Evolutionary conservation across 2,797 vertebrate species (phyloP).

Genomic region (Craterocephalus amniculus): DNA sequence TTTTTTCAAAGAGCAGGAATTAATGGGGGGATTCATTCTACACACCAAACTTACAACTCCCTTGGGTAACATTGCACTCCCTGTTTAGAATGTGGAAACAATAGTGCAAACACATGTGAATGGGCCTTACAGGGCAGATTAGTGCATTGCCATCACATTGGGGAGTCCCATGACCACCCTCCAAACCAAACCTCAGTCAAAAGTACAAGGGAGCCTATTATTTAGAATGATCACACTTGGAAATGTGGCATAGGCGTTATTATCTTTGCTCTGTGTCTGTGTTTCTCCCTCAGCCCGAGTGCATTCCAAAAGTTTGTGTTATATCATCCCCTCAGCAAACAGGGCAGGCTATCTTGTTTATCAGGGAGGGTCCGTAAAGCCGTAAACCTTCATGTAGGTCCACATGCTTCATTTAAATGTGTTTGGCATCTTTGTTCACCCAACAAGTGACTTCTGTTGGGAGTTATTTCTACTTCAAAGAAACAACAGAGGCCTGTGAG

Average conservation of each 20-base stretch:
- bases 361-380: constrained; percentile 55
- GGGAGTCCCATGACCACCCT: constrained; percentile 75
- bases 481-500: constrained; percentile 40
- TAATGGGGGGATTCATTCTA: constrained; percentile 51
- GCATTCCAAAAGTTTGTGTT: constrained; percentile 38
- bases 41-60: constrained; percentile 50
- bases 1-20: constrained; percentile 19
- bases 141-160: constrained; percentile 72
- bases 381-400: constrained; percentile 72
- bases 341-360: constrained; percentile 59
- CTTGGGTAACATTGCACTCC: constrained; percentile 60
- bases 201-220: constrained; percentile 76
- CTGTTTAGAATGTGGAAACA: constrained; percentile 75
- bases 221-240: constrained; percentile 56
- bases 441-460: constrained; percentile 52
- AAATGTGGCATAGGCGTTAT: constrained; percentile 59
- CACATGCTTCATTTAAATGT: constrained; percentile 70
- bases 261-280: constrained; percentile 8
- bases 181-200: constrained; percentile 64
- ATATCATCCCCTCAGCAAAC: constrained; percentile 42
- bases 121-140: constrained; percentile 74
- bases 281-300: constrained; percentile 25
- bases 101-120: constrained; percentile 75
- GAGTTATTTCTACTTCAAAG: constrained; percentile 65
- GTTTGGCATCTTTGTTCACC: constrained; percentile 73